Percentiles rank a stretch among this genome's conserved stretches.
These are phyloP conservation scores for Bungarus multicinctus DNA, from an alignment of 2,113 vertebrate species.

Conservation along the genomic window DNA sequence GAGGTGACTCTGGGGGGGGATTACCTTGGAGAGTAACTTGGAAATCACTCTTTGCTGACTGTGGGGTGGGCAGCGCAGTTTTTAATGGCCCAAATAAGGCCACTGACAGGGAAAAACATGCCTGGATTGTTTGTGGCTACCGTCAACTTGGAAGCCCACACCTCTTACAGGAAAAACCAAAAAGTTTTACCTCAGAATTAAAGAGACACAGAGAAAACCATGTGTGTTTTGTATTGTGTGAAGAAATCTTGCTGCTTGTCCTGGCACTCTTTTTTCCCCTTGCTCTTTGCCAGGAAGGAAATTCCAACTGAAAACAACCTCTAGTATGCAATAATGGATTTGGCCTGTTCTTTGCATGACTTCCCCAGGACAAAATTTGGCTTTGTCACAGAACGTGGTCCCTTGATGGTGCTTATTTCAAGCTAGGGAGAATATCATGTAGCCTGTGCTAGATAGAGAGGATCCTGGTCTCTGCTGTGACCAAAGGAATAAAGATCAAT, in stretches of 20 bases:
- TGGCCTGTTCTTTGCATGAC: not conserved
- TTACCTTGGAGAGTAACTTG: not conserved
- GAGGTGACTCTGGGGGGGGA: not conserved
- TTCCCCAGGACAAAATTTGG: not conserved
- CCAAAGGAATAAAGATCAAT: not conserved
- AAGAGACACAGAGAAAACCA: slow-evolving; percentile 27
- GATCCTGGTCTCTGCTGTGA: not conserved
- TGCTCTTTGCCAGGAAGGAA: not conserved
- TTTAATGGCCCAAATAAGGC: not conserved
- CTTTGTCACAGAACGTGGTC: not conserved
- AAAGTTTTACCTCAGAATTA: slow-evolving; percentile 56
- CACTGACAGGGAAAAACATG: not conserved
- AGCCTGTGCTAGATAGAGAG: not conserved
- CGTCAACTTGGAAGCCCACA: not conserved
- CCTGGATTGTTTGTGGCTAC: slow-evolving; percentile 25
- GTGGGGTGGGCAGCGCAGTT: not conserved
- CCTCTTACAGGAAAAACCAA: slow-evolving; percentile 21
- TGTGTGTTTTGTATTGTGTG: not conserved
- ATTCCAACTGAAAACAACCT: not conserved
- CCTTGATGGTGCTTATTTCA: not conserved
- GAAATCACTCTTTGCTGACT: not conserved
- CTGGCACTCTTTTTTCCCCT: not conserved
- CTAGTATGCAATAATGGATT: not conserved
- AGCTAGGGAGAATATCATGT: not conserved
- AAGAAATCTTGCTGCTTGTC: not conserved